Percentiles rank a stretch among this genome's conserved stretches.
phyloP scores from a whole-genome alignment of 2,113 vertebrate genomes.

The Podiceps cristatus region DNA sequence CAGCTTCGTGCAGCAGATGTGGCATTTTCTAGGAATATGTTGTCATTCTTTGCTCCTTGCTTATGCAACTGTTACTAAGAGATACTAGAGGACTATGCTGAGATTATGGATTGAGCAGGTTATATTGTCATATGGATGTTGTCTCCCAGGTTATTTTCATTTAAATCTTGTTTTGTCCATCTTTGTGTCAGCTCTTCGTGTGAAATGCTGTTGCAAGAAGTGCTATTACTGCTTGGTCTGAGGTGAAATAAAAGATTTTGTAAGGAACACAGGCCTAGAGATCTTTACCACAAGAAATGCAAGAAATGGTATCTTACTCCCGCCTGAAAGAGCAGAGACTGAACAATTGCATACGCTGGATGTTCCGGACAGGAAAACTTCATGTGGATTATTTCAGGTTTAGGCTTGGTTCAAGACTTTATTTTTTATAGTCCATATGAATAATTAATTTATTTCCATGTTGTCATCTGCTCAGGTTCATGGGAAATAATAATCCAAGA shows the following conservation, averaged over 20 bases:
- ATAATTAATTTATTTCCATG: not conserved
- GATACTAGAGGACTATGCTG: not conserved
- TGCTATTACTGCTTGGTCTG: not conserved
- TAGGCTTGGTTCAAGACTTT: not conserved
- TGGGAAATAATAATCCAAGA: not conserved
- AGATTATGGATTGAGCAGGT: not conserved
- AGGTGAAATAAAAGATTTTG: not conserved
- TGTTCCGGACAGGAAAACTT: not conserved
- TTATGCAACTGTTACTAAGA: not conserved
- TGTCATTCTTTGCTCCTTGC: not conserved
- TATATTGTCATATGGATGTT: not conserved
- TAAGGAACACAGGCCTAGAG: not conserved
- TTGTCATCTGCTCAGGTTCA: not conserved
- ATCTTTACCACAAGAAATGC: not conserved
- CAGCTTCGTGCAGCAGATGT: not conserved
- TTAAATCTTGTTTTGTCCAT: not conserved
- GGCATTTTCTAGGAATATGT: not conserved
- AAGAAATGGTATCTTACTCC: not conserved
- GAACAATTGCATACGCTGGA: not conserved
- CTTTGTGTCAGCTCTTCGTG: not conserved
- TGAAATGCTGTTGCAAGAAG: not conserved
- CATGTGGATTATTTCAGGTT: not conserved
- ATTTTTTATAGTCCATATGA: not conserved
- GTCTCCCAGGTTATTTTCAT: not conserved
- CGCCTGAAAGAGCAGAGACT: not conserved